A percentile compares a stretch with the other conserved stretches of the same genome.
Conservation (phyloP, 2,113 vertebrate genomes). For the Amia ocellicauda region DNA sequence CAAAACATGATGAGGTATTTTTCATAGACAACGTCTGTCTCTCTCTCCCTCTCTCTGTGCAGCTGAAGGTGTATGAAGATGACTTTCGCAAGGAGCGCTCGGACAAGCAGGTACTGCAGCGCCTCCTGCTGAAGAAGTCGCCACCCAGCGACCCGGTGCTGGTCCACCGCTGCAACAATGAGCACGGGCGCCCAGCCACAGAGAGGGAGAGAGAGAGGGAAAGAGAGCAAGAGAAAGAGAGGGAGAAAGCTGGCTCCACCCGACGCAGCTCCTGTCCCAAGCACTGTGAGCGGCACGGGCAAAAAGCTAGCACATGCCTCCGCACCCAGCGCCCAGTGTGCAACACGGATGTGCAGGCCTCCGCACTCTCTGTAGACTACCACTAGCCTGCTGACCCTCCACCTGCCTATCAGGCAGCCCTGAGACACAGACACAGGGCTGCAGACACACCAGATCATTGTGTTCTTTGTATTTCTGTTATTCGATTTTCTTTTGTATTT, state of each 20-base stretch:
- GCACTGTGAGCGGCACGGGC: slow-evolving; percentile 38
- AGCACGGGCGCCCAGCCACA: slow-evolving; percentile 38
- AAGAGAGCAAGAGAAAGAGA: background rate
- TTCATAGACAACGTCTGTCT: background rate
- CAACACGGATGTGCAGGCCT: background rate
- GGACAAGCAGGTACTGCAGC: slow-evolving; percentile 71
- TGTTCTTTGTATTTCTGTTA: too few species aligned
- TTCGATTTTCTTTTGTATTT: too few species aligned
- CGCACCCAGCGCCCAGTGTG: background rate
- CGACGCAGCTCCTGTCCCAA: slow-evolving; percentile 49
- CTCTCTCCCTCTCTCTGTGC: background rate
- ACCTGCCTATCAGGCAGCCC: too few species aligned
- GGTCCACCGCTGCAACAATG: slow-evolving; percentile 67
- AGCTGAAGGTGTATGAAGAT: slow-evolving; percentile 75
- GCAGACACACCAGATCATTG: too few species aligned
- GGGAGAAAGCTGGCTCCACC: background rate
- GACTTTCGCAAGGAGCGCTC: slow-evolving; percentile 68
- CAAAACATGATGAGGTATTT: background rate
- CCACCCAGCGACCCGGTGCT: slow-evolving; percentile 51
- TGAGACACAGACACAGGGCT: too few species aligned
- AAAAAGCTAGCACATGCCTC: slow-evolving; percentile 30
- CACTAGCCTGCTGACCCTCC: slow-evolving; percentile 8
- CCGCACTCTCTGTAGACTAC: slow-evolving; percentile 20
- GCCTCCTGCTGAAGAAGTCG: slow-evolving; percentile 62
- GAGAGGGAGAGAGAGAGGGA: slow-evolving; percentile 22